Evolutionary conservation across 2,113 vertebrate genomes (phyloP).

Genomic region (Corythornis vintsioides): DNA sequence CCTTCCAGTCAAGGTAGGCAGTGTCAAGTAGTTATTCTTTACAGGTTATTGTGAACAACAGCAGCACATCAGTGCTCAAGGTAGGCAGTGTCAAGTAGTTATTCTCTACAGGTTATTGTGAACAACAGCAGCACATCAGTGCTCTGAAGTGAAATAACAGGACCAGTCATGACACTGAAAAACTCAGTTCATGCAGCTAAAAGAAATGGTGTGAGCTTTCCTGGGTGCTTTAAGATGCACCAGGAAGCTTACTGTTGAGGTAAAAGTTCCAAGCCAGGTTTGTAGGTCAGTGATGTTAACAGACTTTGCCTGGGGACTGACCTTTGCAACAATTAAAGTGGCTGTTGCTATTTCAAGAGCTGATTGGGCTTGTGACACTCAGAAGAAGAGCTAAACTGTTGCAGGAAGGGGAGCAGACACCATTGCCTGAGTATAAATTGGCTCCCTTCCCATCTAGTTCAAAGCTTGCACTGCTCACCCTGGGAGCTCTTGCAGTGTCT

Average conservation of each 20-base stretch:
- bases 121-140: neutral
- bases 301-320: neutral
- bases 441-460: neutral
- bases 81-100: neutral
- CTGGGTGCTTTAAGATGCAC: neutral
- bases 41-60: neutral
- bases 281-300: neutral
- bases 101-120: neutral
- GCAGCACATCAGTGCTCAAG: neutral
- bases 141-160: neutral
- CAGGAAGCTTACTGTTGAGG: neutral
- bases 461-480: neutral
- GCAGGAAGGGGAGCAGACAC: neutral
- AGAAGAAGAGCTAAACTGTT: neutral
- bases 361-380: neutral
- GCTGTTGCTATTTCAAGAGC: neutral
- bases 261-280: neutral
- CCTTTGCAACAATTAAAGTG: neutral
- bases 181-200: neutral
- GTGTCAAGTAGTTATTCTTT: neutral
- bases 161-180: neutral
- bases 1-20: neutral
- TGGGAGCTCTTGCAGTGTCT: neutral
- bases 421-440: neutral
- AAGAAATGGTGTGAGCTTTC: neutral